phyloP scores from a whole-genome alignment of 2,797 vertebrate species.

The Molossus alvarezi region DNA sequence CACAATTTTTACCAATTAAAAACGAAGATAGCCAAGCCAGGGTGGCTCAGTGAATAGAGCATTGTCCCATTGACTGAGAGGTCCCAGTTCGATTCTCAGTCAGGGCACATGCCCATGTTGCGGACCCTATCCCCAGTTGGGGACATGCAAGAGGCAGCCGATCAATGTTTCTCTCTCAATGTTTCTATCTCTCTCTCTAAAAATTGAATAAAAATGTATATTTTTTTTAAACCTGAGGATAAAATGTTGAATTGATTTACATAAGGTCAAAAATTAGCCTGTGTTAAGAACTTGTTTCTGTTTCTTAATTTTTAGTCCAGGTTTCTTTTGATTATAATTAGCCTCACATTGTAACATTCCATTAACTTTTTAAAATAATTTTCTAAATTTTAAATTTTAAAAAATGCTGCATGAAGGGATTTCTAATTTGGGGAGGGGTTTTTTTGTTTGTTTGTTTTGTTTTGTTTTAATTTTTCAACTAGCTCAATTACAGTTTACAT shows the following conservation, averaged over 20 bases:
- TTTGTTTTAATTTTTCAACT: neutral
- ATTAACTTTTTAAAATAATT: neutral
- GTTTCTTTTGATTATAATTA: neutral
- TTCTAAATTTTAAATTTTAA: neutral
- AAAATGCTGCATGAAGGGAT: neutral
- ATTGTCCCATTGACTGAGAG: no score
- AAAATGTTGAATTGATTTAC: neutral
- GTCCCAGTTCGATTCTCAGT: no score
- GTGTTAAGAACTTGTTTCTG: neutral
- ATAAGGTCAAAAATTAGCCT: neutral
- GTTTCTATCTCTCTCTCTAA: no score
- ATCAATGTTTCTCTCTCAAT: no score
- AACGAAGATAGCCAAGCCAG: neutral
- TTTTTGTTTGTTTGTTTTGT: no score
- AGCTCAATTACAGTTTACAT: neutral
- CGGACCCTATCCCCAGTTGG: no score
- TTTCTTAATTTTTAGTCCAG: neutral
- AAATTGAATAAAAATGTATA: no score
- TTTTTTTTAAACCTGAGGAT: neutral
- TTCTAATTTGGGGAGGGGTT: neutral
- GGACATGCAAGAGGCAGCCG: no score
- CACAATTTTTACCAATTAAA: neutral
- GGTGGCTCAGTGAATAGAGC: no score
- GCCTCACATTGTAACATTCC: neutral
- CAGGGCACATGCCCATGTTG: no score